phyloP scores from a whole-genome alignment of 1,140 invertebrate genomes.

The Zaprionus africanus region DNA sequence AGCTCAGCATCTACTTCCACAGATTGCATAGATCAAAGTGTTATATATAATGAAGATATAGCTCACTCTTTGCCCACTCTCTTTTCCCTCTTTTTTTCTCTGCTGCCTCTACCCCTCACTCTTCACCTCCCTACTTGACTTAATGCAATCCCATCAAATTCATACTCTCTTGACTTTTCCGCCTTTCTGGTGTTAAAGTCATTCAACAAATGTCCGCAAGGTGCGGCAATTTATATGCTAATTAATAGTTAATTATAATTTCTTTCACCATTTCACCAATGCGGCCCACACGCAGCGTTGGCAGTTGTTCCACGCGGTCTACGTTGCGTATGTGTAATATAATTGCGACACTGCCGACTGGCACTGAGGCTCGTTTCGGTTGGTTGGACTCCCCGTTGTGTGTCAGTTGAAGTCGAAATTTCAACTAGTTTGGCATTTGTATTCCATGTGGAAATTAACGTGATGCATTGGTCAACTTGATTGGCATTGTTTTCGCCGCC shows the following conservation, averaged over 20 bases:
- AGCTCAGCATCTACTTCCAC: not conserved
- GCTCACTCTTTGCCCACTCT: not conserved
- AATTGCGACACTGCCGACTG: constrained; percentile 3
- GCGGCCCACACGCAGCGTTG: not conserved
- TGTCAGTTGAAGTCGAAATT: constrained; percentile 51
- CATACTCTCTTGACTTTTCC: not conserved
- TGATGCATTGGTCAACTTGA: constrained; percentile 60
- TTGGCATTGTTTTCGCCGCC: constrained; percentile 75
- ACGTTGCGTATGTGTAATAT: constrained; percentile 43
- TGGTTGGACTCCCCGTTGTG: not conserved
- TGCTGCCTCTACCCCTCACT: not conserved
- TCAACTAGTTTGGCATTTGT: constrained; percentile 60
- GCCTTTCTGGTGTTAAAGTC: constrained; percentile 59
- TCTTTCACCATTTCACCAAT: constrained; percentile 40
- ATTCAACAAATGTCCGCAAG: constrained; percentile 27
- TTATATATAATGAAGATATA: not conserved
- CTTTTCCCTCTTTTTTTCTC: not conserved
- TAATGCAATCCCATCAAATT: not conserved
- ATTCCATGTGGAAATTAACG: constrained; percentile 79
- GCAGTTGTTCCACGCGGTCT: not conserved
- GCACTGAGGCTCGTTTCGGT: not conserved
- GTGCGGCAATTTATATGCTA: constrained; percentile 74
- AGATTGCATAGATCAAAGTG: not conserved
- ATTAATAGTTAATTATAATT: constrained; percentile 67
- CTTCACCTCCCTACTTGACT: not conserved